Base-by-base conservation (phyloP, 2,888 invertebrate species). In the Athetis lepigone region DNA sequence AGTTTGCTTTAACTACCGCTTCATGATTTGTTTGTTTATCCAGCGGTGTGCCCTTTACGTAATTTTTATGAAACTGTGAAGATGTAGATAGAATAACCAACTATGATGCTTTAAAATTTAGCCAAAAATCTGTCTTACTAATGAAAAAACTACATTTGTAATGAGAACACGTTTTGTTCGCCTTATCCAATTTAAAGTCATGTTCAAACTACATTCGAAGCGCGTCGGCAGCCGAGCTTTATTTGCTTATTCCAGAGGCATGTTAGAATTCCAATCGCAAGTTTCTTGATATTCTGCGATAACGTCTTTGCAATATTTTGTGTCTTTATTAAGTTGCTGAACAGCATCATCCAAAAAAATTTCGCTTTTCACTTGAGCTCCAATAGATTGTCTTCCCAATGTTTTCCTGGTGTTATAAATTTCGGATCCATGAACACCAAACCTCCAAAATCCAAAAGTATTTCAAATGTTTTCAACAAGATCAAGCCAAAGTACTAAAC, bases 1-100 rank as follows among this genome's bases (percentile, higher is more conserved):
- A 37, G 9, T 64, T 58, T 19, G 18, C 13, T 18, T 37, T 18
- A 19, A 33, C 18, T 19, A 16, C 19, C 16, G 39, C n/a, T 46
- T 39, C 11, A 9, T 16, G 25, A 9, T 16, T 16, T 2, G 18
- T 40, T 47, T 29, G 11, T 18, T 39, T 7, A 33, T 25, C 9
- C 11, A 16, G 9, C n/a, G 25, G 11, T 29, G 45, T 11, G 8
- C 16, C 23, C 9, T 65, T 5, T 27, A 19, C 18, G 4, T 33
- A 9, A n/a, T 13, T 40, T 40, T 40, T n/a, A 23, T n/a, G 16
- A 37, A n/a, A 21, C n/a, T n/a, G n/a, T n/a, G n/a, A n/a, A n/a
- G 2, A 25, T 23, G n/a, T 8, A 11, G 33, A 33, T 9, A 19
- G 11, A 49, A 39, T 49, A 29, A 40, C 1, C 0, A 7, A 42